Evolutionary conservation across 30 jellyfish, hydroid and myxozoan genomes (phyloP).

Genomic region (Sanderia malayensis): DNA sequence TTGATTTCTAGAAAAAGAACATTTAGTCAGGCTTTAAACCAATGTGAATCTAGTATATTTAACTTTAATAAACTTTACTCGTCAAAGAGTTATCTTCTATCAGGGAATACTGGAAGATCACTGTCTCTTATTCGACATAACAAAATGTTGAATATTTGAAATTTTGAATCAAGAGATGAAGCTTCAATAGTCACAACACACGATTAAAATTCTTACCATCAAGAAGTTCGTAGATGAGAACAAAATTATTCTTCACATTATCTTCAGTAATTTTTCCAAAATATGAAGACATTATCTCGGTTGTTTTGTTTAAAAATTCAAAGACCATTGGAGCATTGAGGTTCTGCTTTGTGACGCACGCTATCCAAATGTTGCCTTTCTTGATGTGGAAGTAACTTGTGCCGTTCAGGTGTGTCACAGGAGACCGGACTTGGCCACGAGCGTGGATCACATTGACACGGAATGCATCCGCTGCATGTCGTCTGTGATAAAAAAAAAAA

Average conservation of each 20-base stretch:
- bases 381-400: constrained; percentile 88
- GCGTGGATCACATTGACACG: constrained; percentile 97
- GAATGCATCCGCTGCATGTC: constrained; percentile 93
- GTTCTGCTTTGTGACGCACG: constrained; percentile 87
- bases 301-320: constrained; percentile 80
- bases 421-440: constrained; percentile 93
- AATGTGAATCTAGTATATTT: too few relatives aligned
- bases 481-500: constrained; percentile 41
- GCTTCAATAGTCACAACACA: too few relatives aligned
- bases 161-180: too few relatives aligned
- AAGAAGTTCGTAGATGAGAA: constrained; percentile 79
- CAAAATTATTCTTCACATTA: constrained; percentile 81
- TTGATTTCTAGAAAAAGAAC: constrained; percentile 62
- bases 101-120: too few relatives aligned
- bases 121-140: too few relatives aligned
- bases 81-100: too few relatives aligned
- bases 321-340: constrained; percentile 95
- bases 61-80: too few relatives aligned
- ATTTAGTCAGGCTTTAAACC: too few relatives aligned
- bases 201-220: constrained; percentile 85
- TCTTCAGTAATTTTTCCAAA: constrained; percentile 93
- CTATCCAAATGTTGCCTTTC: constrained; percentile 88
- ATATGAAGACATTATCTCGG: constrained; percentile 81
- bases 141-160: too few relatives aligned
- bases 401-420: constrained; percentile 93